Conservation (phyloP, 1,140 invertebrate genomes). For the Euwallacea fornicatus region DNA sequence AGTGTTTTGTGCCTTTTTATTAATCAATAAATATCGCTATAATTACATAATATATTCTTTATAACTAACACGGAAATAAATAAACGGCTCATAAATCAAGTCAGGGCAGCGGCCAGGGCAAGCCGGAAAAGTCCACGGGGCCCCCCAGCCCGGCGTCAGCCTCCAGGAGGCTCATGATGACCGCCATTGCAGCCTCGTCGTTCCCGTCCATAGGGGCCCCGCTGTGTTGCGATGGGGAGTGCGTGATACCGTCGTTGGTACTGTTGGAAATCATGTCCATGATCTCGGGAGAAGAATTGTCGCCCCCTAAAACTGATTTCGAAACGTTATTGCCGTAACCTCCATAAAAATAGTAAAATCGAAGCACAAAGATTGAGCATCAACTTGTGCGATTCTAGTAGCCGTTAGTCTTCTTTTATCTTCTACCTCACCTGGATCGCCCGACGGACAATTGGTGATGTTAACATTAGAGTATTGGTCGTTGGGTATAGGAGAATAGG, state of each 20-base stretch:
- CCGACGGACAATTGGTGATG: conserved; percentile 45
- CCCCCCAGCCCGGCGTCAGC: conserved; percentile 67
- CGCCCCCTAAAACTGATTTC: conserved; percentile 48
- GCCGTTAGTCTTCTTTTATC: too few relatives aligned
- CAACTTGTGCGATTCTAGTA: too few relatives aligned
- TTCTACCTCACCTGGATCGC: conserved; percentile 45
- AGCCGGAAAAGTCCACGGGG: conserved; percentile 81
- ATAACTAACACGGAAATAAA: too few relatives aligned
- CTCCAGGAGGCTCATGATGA: conserved; percentile 89
- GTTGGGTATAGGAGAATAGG: conserved; percentile 12
- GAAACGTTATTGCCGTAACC: not conserved
- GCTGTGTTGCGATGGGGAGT: conserved; percentile 41
- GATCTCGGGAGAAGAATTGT: conserved; percentile 50
- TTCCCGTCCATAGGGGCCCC: conserved; percentile 69
- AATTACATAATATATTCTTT: too few relatives aligned
- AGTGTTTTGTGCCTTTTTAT: too few relatives aligned
- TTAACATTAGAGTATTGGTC: conserved; percentile 15
- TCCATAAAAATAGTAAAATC: conserved; percentile 20
- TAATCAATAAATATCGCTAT: too few relatives aligned
- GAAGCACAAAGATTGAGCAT: too few relatives aligned
- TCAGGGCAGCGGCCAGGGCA: conserved; percentile 84
- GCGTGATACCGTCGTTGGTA: conserved; percentile 53
- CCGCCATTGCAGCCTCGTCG: conserved; percentile 88
- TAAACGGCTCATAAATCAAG: conserved; percentile 21
- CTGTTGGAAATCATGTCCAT: conserved; percentile 64